Conservation (phyloP, 2,888 invertebrate species). For the Luperina testacea region DNA sequence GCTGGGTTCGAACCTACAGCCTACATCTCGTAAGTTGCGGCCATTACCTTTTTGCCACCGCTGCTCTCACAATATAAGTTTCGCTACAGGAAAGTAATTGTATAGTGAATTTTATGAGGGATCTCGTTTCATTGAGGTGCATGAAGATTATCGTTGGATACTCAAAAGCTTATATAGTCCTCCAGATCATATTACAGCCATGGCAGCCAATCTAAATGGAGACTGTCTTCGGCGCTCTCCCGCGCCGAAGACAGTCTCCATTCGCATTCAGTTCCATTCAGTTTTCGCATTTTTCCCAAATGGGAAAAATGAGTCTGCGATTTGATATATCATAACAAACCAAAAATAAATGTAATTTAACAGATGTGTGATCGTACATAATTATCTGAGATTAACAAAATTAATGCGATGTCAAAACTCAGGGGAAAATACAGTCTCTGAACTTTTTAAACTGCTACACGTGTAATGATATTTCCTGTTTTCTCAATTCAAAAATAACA, state of each 20-base stretch:
- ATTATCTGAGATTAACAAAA: constrained; percentile 9
- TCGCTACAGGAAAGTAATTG: background rate
- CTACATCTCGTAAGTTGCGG: background rate
- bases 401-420: constrained; percentile 5
- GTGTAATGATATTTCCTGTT: constrained; percentile 7
- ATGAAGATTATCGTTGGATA: background rate
- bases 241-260: no score
- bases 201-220: no score
- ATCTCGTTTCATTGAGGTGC: background rate
- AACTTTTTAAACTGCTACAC: constrained; percentile 4
- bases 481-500: no score
- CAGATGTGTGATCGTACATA: constrained; percentile 11
- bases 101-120: background rate
- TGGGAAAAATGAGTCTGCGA: background rate
- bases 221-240: no score
- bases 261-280: no score
- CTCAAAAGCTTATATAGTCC: background rate
- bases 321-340: background rate
- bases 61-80: background rate
- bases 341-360: constrained; percentile 1
- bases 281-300: no score
- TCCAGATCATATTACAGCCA: background rate
- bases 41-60: background rate
- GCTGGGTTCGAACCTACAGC: background rate
- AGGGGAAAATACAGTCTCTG: background rate